phyloP scores from a whole-genome alignment of 2,797 vertebrate species.

The Enteromius paludinosus region DNA sequence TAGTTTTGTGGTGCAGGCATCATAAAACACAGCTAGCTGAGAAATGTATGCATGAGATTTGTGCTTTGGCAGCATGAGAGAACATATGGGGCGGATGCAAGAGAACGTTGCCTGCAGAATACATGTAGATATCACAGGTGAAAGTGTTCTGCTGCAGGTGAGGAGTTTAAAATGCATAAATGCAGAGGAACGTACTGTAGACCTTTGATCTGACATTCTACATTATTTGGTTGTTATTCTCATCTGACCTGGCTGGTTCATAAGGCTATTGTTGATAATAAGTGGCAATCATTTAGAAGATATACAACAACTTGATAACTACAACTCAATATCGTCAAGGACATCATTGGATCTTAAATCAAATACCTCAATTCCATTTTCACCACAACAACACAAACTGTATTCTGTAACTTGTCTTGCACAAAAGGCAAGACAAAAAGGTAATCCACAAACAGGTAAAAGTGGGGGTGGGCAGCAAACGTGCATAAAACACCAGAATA shows the following conservation, averaged over 20 bases:
- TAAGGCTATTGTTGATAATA: background rate
- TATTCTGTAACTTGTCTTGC: too few relatives aligned
- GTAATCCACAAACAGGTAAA: background rate
- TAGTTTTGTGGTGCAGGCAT: conserved; percentile 2
- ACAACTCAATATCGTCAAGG: too few relatives aligned
- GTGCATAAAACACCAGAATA: background rate
- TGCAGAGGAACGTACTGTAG: background rate
- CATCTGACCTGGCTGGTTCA: background rate
- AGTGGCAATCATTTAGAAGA: background rate
- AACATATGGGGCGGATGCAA: conserved; percentile 15
- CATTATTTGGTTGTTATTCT: too few relatives aligned
- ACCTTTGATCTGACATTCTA: background rate
- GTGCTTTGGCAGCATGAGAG: conserved; percentile 19
- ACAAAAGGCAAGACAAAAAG: background rate
- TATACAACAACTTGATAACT: too few relatives aligned
- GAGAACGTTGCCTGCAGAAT: conserved; percentile 7
- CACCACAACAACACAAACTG: too few relatives aligned
- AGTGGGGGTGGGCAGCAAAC: background rate
- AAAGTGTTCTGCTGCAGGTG: background rate
- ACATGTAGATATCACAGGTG: conserved; percentile 10
- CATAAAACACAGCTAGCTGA: conserved; percentile 5
- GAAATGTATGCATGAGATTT: conserved; percentile 10
- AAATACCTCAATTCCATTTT: too few relatives aligned
- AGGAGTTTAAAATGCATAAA: conserved; percentile 10
- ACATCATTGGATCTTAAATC: too few relatives aligned